Percentiles rank a stretch among this genome's conserved stretches.
These are phyloP conservation scores for Hydraecia micacea DNA, from an alignment of 2,888 invertebrate species.

Conservation along the genomic window DNA sequence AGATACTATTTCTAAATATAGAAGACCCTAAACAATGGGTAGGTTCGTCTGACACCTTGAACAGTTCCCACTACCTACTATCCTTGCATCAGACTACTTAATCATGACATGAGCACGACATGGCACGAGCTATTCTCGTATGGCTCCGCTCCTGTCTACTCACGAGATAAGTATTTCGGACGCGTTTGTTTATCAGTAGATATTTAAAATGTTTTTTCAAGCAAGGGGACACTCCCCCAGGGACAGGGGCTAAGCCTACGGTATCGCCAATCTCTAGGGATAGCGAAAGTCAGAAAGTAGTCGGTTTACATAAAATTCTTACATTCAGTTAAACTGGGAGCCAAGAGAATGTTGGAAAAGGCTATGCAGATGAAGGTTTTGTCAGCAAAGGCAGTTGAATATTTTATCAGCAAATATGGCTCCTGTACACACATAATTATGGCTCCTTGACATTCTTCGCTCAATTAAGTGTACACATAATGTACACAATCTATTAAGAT, in stretches of 20 bases:
- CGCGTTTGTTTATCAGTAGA: constrained; percentile 13
- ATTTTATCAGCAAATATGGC: constrained; percentile 15
- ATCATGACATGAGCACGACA: constrained; percentile 3
- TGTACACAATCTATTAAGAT: constrained; percentile 48
- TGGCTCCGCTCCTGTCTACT: not conserved
- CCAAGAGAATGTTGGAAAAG: not conserved
- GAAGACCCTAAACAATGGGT: not conserved
- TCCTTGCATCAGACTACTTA: constrained; percentile 1
- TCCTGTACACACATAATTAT: constrained; percentile 15
- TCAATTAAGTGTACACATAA: constrained; percentile 30
- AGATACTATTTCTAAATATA: not conserved
- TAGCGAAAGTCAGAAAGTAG: constrained; percentile 22
- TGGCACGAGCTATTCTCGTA: not conserved
- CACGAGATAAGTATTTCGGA: not conserved
- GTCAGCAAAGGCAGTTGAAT: constrained; percentile 8
- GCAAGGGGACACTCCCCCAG: not conserved
- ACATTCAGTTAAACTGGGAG: not conserved
- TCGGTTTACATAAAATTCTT: constrained; percentile 27
- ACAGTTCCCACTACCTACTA: not conserved
- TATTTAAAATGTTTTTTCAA: constrained; percentile 26
- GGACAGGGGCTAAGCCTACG: constrained; percentile 22
- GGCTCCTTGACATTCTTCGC: constrained; percentile 37
- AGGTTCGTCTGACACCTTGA: not conserved
- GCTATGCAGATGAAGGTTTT: not conserved
- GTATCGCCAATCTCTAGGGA: constrained; percentile 40